phyloP scores from a whole-genome alignment of 2,888 invertebrate genomes.

The Lordiphosa fenestrarum region DNA sequence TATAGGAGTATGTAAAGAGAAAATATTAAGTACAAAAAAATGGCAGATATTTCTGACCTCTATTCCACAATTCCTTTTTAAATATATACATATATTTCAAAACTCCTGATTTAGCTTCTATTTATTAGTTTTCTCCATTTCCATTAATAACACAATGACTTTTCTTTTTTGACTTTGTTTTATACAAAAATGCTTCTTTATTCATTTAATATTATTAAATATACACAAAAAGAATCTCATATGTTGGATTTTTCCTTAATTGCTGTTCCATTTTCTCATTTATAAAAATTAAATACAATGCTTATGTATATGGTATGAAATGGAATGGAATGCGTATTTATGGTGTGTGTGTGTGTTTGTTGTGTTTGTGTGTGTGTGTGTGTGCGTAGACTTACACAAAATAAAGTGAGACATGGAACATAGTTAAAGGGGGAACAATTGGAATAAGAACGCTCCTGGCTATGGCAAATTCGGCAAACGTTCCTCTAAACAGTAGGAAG shows the following conservation, averaged over 20 bases:
- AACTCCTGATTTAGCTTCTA: too few relatives aligned
- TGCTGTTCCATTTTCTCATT: slow-evolving; percentile 37
- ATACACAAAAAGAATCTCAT: slow-evolving; percentile 67
- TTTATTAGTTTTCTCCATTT: too few relatives aligned
- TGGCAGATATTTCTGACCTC: too few relatives aligned
- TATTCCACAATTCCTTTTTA: too few relatives aligned
- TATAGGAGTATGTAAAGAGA: too few relatives aligned
- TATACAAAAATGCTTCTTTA: slow-evolving; percentile 79
- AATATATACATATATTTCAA: too few relatives aligned
- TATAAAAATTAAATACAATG: slow-evolving; percentile 68
- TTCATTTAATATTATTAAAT: slow-evolving; percentile 67
- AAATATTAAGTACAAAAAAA: too few relatives aligned
- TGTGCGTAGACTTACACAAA: slow-evolving; percentile 74
- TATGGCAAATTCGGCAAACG: slow-evolving; percentile 70
- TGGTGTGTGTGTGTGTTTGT: slow-evolving; percentile 27
- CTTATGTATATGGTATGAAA: slow-evolving; percentile 52
- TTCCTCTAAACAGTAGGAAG: slow-evolving; percentile 22
- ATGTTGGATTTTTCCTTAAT: slow-evolving; percentile 41
- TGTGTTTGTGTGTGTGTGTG: slow-evolving; percentile 48
- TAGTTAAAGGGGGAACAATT: slow-evolving; percentile 18
- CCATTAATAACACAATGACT: slow-evolving; percentile 5
- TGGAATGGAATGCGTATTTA: slow-evolving; percentile 15
- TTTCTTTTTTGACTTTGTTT: slow-evolving; percentile 73
- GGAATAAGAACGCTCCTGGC: slow-evolving; percentile 52
- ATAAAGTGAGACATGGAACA: slow-evolving; percentile 60